A percentile compares a stretch with the other conserved stretches of the same genome.
Evolutionary conservation across 2,113 vertebrate genomes (phyloP).

Genomic region (Cryptotis parvus): DNA sequence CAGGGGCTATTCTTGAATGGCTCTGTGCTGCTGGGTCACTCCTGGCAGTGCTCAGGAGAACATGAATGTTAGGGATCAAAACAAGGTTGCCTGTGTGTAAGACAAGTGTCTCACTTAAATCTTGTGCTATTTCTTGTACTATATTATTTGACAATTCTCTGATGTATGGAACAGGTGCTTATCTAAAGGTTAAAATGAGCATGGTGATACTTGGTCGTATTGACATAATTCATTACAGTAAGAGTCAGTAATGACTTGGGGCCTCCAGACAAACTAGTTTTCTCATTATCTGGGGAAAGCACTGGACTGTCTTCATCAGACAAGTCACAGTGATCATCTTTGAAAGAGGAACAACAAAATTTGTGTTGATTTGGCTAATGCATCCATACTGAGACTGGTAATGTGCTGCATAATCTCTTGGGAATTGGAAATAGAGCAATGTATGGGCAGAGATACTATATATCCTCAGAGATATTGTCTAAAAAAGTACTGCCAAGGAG

Average conservation of each 20-base stretch:
- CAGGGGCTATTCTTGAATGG: too few species aligned
- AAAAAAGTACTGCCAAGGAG: not conserved
- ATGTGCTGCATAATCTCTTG: not conserved
- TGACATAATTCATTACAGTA: not conserved
- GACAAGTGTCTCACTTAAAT: too few species aligned
- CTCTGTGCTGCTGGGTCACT: too few species aligned
- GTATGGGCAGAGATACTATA: not conserved
- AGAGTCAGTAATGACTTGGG: not conserved
- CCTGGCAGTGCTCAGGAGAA: too few species aligned
- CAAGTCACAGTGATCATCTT: not conserved
- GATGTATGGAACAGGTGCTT: not conserved
- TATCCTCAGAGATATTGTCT: not conserved
- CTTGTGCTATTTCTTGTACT: too few species aligned
- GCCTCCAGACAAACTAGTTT: not conserved
- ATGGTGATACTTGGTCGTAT: not conserved
- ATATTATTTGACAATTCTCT: conserved; percentile 38
- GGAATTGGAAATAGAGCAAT: not conserved
- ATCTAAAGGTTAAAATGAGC: conserved; percentile 5
- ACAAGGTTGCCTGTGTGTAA: too few species aligned
- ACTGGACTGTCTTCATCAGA: too few species aligned
- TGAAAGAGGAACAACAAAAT: not conserved
- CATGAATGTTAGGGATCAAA: too few species aligned
- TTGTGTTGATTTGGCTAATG: not conserved
- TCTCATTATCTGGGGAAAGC: not conserved
- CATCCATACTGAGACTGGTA: not conserved